Evolutionary conservation across 2,797 vertebrate species (phyloP), one percentile per base, ranked within the genome.

Genomic region (Schizopygopsis pylzovi): DNA sequence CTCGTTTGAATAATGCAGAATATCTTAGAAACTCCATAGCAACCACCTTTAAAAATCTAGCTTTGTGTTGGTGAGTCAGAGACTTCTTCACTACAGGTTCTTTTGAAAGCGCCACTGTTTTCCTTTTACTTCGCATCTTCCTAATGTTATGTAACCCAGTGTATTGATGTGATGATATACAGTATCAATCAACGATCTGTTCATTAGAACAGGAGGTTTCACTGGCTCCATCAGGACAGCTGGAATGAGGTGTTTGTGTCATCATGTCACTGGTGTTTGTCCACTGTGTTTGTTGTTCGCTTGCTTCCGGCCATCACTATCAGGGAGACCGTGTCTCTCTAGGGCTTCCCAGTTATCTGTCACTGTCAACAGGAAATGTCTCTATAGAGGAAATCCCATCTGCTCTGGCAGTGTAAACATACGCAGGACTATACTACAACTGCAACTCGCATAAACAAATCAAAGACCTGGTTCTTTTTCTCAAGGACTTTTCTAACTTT

Each of bases 301-400:
- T 80, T n/a, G 79, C 86, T 83, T 84, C 89, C 87, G 75, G 88
- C 89, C 90, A 61, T 85, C 71, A 16, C 28, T 77, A 84, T 92
- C 87, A 85, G 81, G 80, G 86, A 84, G 25, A 68, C 78, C 1
- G 8, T 22, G 84, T 85, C 61, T 89, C 87, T 88, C 90, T 56
- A 5, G 59, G 86, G 91, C 2, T 10, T 76, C 20, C 3, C 4
- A 9, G 43, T 87, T 87, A 92, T 93, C 90, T 73, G 3, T 37
- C 89, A 75, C 89, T 79, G 84, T 79, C 78, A 91, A 86, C 92
- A 93, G 93, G 93, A 95, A 94, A 92, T 91, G 81, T 85, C 89
- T 71, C 18, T 0, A 85, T 82, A 41, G 56, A 72, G 80, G 54
- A 85, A 85, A 88, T 75, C 5, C 82, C 71, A 70, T 85, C 77